These are phyloP conservation scores for Amphipyra berbera DNA, from an alignment of 2,888 invertebrate species.

Conservation along the genomic window DNA sequence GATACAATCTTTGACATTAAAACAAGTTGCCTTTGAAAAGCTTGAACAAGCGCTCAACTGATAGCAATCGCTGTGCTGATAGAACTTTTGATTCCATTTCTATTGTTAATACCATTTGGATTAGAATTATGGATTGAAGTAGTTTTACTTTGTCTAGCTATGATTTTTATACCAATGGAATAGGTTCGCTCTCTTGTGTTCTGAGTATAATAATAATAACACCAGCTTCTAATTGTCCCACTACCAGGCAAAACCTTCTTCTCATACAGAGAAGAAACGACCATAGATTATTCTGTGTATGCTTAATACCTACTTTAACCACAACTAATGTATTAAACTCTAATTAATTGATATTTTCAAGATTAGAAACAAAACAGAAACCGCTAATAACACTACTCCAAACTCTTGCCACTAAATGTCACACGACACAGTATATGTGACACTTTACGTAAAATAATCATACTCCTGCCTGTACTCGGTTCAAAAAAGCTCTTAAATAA, in stretches of 20 bases:
- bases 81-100: slow-evolving; percentile 68
- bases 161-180: background rate
- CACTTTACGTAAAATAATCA: slow-evolving; percentile 26
- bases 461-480: slow-evolving; percentile 4
- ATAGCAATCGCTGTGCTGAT: slow-evolving; percentile 70
- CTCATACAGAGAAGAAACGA: too few relatives aligned
- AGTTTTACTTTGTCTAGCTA: slow-evolving; percentile 14
- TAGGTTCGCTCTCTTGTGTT: background rate
- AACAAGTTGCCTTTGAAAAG: slow-evolving; percentile 65
- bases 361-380: too few relatives aligned
- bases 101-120: slow-evolving; percentile 50
- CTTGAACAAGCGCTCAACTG: slow-evolving; percentile 62
- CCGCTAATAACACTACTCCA: too few relatives aligned
- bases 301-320: too few relatives aligned
- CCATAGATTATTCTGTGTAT: too few relatives aligned
- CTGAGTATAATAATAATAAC: too few relatives aligned
- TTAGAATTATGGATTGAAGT: slow-evolving; percentile 24
- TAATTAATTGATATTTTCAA: too few relatives aligned
- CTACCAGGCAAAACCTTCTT: too few relatives aligned
- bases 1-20: slow-evolving; percentile 68
- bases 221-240: too few relatives aligned
- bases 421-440: slow-evolving; percentile 13
- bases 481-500: slow-evolving; percentile 40
- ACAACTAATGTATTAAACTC: too few relatives aligned
- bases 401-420: slow-evolving; percentile 3